phyloP scores from a whole-genome alignment of 2,888 invertebrate species.

The Agrochola litura region DNA sequence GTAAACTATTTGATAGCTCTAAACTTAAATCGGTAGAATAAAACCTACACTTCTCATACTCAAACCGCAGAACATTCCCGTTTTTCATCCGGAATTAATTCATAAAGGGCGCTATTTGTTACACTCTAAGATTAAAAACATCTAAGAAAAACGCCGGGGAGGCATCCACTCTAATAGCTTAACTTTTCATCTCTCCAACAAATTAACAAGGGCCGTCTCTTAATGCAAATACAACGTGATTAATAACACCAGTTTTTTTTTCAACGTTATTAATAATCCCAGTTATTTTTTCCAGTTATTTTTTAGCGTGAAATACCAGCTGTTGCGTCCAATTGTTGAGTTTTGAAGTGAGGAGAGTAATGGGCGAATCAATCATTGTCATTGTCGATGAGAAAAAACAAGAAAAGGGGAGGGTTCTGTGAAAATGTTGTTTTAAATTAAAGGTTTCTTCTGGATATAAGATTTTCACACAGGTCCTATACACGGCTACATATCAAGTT shows the following conservation, averaged over 20 bases:
- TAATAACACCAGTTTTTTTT: conserved; percentile 79
- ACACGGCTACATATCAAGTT: too few species aligned
- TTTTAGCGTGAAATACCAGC: conserved; percentile 54
- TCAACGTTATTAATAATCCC: conserved; percentile 82
- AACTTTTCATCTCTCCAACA: conserved; percentile 89
- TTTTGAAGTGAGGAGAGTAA: conserved; percentile 46
- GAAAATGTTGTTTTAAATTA: conserved; percentile 5
- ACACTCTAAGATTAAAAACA: conserved; percentile 76
- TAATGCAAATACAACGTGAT: conserved; percentile 85
- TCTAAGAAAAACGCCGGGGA: conserved; percentile 70
- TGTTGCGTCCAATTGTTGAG: conserved; percentile 53
- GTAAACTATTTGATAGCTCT: neutral
- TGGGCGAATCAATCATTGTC: conserved; percentile 54
- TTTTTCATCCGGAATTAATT: conserved; percentile 81
- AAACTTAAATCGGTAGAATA: neutral
- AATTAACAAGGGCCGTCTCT: conserved; percentile 84
- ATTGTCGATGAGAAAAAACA: conserved; percentile 30
- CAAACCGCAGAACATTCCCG: neutral
- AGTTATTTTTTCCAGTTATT: conserved; percentile 75
- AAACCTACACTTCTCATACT: neutral
- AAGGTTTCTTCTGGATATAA: conserved; percentile 4
- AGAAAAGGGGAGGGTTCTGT: neutral
- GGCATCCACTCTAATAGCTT: conserved; percentile 86
- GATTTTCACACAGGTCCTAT: neutral
- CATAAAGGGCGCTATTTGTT: conserved; percentile 81